These are phyloP conservation scores for Brachirus orientalis DNA, from an alignment of 2,113 vertebrate species.

Conservation along the genomic window DNA sequence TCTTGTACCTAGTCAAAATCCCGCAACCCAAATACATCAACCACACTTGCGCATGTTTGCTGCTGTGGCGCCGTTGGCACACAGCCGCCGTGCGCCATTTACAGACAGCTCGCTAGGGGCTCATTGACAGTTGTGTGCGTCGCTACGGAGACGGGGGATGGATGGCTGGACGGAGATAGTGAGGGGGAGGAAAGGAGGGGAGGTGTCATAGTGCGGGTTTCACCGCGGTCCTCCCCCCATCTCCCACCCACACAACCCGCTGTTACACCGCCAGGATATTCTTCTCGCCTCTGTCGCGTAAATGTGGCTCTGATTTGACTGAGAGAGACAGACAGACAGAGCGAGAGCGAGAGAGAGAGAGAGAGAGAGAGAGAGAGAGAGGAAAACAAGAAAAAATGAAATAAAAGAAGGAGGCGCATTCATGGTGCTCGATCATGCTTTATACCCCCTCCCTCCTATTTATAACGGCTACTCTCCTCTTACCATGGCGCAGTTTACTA, in stretches of 20 bases:
- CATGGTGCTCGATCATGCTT: slow-evolving; percentile 33
- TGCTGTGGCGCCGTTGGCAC: slow-evolving; percentile 1
- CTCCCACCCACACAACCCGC: neutral
- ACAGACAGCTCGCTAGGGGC: slow-evolving; percentile 7
- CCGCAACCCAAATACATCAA: slow-evolving; percentile 1
- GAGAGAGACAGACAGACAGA: slow-evolving; percentile 10
- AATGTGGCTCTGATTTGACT: slow-evolving; percentile 62
- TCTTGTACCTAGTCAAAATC: too few species aligned
- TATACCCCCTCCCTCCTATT: slow-evolving; percentile 32
- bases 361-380: too few species aligned
- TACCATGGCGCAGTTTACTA: slow-evolving; percentile 78
- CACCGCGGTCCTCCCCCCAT: slow-evolving; percentile 56
- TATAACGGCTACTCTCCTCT: slow-evolving; percentile 40
- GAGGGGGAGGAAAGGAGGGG: neutral
- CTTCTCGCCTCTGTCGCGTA: slow-evolving; percentile 68
- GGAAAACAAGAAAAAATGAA: slow-evolving; percentile 28
- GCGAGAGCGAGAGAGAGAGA: too few species aligned
- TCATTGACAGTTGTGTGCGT: slow-evolving; percentile 27
- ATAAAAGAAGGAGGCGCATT: slow-evolving; percentile 32
- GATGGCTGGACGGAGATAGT: slow-evolving; percentile 1
- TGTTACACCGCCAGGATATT: neutral
- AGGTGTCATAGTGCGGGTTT: slow-evolving; percentile 82
- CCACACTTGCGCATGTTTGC: neutral
- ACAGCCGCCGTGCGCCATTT: slow-evolving; percentile 19
- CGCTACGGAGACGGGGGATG: slow-evolving; percentile 21